Evolutionary conservation across 2,888 invertebrate species (phyloP).

Genomic region (Mycalesis mineus): DNA sequence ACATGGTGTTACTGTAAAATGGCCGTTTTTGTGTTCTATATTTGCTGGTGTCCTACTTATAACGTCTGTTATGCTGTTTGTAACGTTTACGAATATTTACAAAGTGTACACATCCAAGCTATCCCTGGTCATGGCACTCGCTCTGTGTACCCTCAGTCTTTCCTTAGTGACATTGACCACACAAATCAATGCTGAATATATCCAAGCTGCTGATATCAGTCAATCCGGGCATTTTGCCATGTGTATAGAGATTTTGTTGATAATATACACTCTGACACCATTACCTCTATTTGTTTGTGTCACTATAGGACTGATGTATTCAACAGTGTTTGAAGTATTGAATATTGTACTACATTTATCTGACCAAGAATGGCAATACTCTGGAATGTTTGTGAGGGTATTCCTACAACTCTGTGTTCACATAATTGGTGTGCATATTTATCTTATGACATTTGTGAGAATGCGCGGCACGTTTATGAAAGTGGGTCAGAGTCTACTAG

Average conservation of each 20-base stretch:
- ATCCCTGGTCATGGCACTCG: conserved; percentile 84
- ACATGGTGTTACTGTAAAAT: conserved; percentile 80
- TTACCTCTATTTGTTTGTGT: conserved; percentile 92
- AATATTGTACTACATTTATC: conserved; percentile 74
- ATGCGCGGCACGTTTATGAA: conserved; percentile 98
- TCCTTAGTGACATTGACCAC: conserved; percentile 79
- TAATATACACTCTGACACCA: conserved; percentile 96
- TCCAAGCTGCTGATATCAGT: conserved; percentile 80
- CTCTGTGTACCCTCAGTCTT: conserved; percentile 84
- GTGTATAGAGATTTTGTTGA: conserved; percentile 90
- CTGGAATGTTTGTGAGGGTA: conserved; percentile 82
- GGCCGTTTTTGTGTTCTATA: conserved; percentile 83
- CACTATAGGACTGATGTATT: conserved; percentile 87
- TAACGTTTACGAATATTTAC: conserved; percentile 86
- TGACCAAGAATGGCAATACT: conserved; percentile 73
- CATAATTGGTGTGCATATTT: conserved; percentile 93
- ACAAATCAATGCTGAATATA: conserved; percentile 68
- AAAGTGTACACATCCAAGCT: conserved; percentile 82
- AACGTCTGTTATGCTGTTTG: conserved; percentile 81
- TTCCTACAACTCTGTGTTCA: conserved; percentile 93
- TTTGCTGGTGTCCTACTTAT: conserved; percentile 82
- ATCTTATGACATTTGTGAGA: conserved; percentile 94
- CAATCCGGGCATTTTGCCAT: conserved; percentile 89
- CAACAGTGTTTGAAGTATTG: conserved; percentile 90
- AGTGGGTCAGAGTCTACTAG: conserved; percentile 94